These are phyloP conservation scores for Marcusenius ussheri DNA, from an alignment of 2,113 vertebrate species.

Conservation along the genomic window DNA sequence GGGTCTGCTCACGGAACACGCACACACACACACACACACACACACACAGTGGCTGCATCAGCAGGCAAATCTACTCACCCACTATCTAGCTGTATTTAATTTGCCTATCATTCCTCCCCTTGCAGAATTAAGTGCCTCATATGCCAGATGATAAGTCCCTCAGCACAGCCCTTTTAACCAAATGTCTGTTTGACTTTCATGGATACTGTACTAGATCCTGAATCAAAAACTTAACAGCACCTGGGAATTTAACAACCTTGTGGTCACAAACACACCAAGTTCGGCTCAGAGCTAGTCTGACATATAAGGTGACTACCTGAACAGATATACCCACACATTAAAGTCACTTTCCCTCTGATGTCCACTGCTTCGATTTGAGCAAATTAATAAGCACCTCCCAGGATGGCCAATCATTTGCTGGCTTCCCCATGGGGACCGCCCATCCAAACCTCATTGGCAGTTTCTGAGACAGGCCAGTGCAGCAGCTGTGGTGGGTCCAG, in stretches of 20 bases:
- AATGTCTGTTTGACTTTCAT: neutral
- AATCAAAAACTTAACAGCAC: neutral
- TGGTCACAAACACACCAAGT: neutral
- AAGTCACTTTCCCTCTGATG: neutral
- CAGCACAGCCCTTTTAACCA: neutral
- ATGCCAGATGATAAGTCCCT: neutral
- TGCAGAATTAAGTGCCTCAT: neutral
- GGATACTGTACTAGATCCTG: neutral
- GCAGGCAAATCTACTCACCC: neutral
- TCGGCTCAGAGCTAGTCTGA: neutral
- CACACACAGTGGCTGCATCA: neutral
- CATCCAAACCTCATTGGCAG: neutral
- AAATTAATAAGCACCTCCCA: slow-evolving; percentile 5
- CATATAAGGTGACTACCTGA: neutral
- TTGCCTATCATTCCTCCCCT: neutral
- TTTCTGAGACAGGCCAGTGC: neutral
- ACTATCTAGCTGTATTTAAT: neutral
- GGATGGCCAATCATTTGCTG: neutral
- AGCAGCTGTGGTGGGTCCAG: neutral
- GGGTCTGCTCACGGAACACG: neutral
- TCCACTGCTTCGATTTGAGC: neutral
- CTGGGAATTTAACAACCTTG: neutral
- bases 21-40: neutral
- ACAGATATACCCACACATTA: neutral
- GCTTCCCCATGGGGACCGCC: neutral